Evolutionary conservation across 2,888 invertebrate species (phyloP), one percentile per base, ranked within the genome.

Genomic region (Exephanes ischioxanthus): DNA sequence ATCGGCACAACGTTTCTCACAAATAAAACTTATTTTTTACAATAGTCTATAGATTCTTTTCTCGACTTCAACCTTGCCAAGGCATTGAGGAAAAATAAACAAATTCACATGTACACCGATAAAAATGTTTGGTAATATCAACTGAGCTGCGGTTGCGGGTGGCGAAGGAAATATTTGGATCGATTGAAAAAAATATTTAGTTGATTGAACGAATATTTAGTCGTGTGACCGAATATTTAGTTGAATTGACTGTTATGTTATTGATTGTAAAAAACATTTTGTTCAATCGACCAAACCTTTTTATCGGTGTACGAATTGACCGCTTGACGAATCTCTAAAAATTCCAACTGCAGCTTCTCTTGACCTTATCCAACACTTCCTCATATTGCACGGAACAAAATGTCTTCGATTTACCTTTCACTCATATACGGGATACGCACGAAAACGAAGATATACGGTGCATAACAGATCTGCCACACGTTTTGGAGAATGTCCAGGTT

Each of bases 401-500:
- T 58, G 63, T 30, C 19, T 73, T 73, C 48, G 73, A 26, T 7
- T 41, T 26, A 19, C 41, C 30, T 61, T 30, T 26, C 45, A 14
- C n/a, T 14, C 58, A 48, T 30, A 45, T 16, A 61, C 19, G 45
- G 41, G 61, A 22, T 48, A 26, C 26, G 9, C 45, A n/a, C 45
- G 61, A 73, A 73, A 73, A 22, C 61, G 26, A 5, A n/a, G 9
- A 11, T 26, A 26, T 4, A 45, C 4, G 3, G 16, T 14, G 26
- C 26, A 30, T n/a, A 48, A 48, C 41, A 61, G 26, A 48, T 61
- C 16, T 45, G 73, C 26, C 14, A 41, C 41, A 7, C 9, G 61
- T 58, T 63, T 73, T 73, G 73, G 73, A 73, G 73, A 61, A 73
- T 73, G 45, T 61, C 73, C 73, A 73, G 73, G n/a, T 58, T 63